Evolutionary conservation across 2,888 invertebrate genomes (phyloP).

Genomic region (Drosophila affinis): DNA sequence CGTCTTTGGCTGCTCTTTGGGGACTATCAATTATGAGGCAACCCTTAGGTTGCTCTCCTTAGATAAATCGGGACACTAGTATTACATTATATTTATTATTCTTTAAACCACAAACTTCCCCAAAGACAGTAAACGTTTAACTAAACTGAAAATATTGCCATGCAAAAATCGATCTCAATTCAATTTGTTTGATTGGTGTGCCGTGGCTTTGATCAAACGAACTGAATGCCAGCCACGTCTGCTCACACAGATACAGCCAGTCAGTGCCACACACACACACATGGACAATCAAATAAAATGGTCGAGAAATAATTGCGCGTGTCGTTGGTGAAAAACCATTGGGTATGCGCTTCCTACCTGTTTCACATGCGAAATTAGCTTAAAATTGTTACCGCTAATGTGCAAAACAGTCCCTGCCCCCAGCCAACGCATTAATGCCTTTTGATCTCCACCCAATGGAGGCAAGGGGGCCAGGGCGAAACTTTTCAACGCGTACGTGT

Average conservation of each 20-base stretch:
- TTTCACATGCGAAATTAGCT: slow-evolving; percentile 77
- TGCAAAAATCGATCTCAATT: slow-evolving; percentile 72
- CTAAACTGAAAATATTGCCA: slow-evolving; percentile 46
- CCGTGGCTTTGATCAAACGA: slow-evolving; percentile 68
- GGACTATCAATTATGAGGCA: not conserved
- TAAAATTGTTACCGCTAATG: slow-evolving; percentile 73
- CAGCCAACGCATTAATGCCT: slow-evolving; percentile 60
- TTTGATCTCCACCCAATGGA: slow-evolving; percentile 64
- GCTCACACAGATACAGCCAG: slow-evolving; percentile 14
- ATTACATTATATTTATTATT: too few species aligned
- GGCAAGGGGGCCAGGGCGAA: slow-evolving; percentile 22
- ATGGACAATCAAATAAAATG: slow-evolving; percentile 73
- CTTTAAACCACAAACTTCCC: too few species aligned
- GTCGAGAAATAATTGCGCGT: slow-evolving; percentile 78
- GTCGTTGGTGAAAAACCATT: slow-evolving; percentile 53
- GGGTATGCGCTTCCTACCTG: slow-evolving; percentile 63
- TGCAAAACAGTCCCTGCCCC: slow-evolving; percentile 45
- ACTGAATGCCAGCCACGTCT: slow-evolving; percentile 70
- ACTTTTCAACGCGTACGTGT: slow-evolving; percentile 61
- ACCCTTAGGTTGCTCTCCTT: too few species aligned
- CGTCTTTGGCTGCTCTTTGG: not conserved
- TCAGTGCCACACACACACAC: not conserved
- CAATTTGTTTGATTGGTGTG: slow-evolving; percentile 73
- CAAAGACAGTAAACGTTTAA: slow-evolving; percentile 4
- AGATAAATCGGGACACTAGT: too few species aligned